A percentile compares a stretch with the other conserved stretches of the same genome.
These are phyloP conservation scores for Drosophila affinis DNA, from an alignment of 2,888 invertebrate species.

Conservation along the genomic window DNA sequence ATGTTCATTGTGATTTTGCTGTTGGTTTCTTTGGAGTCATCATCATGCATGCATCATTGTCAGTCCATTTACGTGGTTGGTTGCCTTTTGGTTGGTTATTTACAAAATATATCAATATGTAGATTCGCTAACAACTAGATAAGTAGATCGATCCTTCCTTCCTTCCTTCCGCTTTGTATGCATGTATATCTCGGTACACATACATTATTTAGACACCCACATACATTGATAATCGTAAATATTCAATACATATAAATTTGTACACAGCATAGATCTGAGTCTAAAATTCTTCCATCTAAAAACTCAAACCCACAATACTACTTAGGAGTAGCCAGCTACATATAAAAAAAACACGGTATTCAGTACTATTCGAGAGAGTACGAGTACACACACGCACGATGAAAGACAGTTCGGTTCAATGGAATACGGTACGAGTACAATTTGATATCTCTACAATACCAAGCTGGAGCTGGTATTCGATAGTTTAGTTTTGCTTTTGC, in stretches of 20 bases:
- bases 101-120: constrained; percentile 41
- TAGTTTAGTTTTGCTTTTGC: constrained; percentile 18
- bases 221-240: constrained; percentile 20
- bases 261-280: constrained; percentile 69
- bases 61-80: constrained; percentile 60
- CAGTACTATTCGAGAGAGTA: constrained; percentile 22
- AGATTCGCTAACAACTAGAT: constrained; percentile 61
- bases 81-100: constrained; percentile 48
- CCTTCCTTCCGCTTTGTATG: constrained; percentile 14
- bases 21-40: constrained; percentile 36
- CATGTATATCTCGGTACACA: constrained; percentile 40
- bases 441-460: constrained; percentile 56
- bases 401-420: constrained; percentile 51
- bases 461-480: constrained; percentile 44
- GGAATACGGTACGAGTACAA: constrained; percentile 45
- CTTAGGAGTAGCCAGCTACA: constrained; percentile 39
- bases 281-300: constrained; percentile 38
- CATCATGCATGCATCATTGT: constrained; percentile 40
- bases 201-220: constrained; percentile 54
- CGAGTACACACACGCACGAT: neutral
- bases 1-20: constrained; percentile 58
- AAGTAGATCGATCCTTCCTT: constrained; percentile 21
- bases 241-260: constrained; percentile 72
- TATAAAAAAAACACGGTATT: constrained; percentile 25
- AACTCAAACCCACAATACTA: constrained; percentile 47